phyloP scores from a whole-genome alignment of 2,113 vertebrate species.

The Corythaeola cristata region DNA sequence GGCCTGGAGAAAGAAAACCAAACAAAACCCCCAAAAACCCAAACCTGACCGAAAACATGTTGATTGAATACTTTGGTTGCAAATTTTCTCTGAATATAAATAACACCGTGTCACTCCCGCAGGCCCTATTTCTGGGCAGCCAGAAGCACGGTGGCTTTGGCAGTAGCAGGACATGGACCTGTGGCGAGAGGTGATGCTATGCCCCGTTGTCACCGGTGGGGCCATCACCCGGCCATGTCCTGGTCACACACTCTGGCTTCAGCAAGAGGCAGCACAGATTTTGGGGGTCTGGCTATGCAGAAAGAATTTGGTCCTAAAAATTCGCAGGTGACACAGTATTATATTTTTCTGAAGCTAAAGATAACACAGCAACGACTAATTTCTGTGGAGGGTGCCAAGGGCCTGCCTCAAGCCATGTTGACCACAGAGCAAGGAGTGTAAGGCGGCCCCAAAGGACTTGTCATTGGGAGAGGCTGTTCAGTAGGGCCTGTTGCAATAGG shows the following conservation, averaged over 20 bases:
- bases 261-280: not conserved
- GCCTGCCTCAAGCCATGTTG: not conserved
- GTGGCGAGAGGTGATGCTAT: not conserved
- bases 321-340: not conserved
- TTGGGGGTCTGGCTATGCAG: not conserved
- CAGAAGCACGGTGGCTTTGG: not conserved
- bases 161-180: not conserved
- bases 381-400: not conserved
- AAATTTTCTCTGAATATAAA: not conserved
- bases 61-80: not conserved
- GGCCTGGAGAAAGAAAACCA: not conserved
- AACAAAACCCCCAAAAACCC: accelerated
- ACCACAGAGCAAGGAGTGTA: accelerated
- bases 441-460: not conserved
- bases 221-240: accelerated
- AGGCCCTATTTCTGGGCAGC: not conserved
- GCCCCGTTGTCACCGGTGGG: accelerated
- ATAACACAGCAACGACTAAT: not conserved
- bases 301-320: not conserved
- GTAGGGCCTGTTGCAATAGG: no score
- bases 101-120: not conserved
- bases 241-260: not conserved
- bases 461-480: no score
- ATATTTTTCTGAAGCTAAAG: not conserved
- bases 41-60: not conserved